Conservation (phyloP, 1,140 invertebrate genomes). For the Drosophila willistoni region DNA sequence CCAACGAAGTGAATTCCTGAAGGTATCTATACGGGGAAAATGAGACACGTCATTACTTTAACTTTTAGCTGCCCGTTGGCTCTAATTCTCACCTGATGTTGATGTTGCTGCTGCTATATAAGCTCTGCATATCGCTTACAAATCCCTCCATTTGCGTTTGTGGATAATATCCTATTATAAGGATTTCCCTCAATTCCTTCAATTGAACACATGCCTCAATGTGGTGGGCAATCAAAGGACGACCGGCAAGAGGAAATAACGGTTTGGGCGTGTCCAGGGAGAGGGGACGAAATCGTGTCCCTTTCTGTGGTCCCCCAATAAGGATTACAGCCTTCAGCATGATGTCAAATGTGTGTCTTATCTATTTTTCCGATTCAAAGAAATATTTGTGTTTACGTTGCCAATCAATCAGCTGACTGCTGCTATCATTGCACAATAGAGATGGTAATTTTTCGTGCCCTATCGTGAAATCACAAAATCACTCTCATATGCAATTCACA, state of each 20-base stretch:
- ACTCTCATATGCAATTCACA: neutral
- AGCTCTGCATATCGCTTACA: conserved; percentile 91
- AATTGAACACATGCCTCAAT: conserved; percentile 96
- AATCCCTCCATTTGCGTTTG: conserved; percentile 92
- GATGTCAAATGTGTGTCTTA: conserved; percentile 26
- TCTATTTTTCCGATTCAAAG: conserved; percentile 24
- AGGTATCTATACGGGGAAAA: conserved; percentile 87
- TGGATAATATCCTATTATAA: conserved; percentile 97
- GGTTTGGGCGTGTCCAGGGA: conserved; percentile 98
- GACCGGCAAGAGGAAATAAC: conserved; percentile 97
- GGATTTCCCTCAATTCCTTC: conserved; percentile 93
- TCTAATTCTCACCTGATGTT: conserved; percentile 87
- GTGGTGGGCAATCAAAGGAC: conserved; percentile 97
- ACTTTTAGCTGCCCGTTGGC: neutral
- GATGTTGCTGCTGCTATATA: conserved; percentile 92
- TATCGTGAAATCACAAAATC: neutral
- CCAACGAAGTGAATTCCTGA: conserved; percentile 96
- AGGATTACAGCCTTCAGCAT: conserved; percentile 91
- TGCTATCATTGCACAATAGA: neutral
- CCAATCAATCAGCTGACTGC: conserved; percentile 37
- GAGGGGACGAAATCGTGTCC: conserved; percentile 97
- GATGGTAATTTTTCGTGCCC: neutral
- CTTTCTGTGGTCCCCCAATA: conserved; percentile 91
- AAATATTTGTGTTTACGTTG: conserved; percentile 66
- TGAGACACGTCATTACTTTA: conserved; percentile 51